phyloP scores from a whole-genome alignment of 2,797 vertebrate genomes.

The Sebastes dallii region DNA sequence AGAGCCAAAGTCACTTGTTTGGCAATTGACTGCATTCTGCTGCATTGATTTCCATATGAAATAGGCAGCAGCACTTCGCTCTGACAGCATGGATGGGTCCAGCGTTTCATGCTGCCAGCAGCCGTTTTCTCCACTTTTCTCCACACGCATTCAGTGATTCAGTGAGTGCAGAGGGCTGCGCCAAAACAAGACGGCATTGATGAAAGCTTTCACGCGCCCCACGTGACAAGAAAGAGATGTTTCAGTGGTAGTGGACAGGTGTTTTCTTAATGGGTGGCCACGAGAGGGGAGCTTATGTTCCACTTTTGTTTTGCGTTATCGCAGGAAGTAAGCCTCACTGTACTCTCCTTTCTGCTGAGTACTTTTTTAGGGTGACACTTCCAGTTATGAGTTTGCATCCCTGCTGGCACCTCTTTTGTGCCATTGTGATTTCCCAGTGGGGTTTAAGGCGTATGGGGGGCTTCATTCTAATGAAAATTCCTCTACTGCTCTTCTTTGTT shows the following conservation, averaged over 20 bases:
- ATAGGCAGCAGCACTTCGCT: constrained; percentile 79
- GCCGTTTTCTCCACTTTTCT: constrained; percentile 64
- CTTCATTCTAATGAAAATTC: constrained; percentile 89
- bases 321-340: constrained; percentile 61
- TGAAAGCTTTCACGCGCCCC: constrained; percentile 73
- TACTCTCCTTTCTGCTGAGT: constrained; percentile 58
- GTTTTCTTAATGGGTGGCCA: constrained; percentile 49
- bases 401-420: constrained; percentile 75
- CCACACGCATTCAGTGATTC: constrained; percentile 72
- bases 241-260: constrained; percentile 64
- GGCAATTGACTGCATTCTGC: constrained; percentile 86
- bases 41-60: constrained; percentile 89
- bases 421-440: constrained; percentile 82
- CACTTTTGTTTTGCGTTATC: constrained; percentile 47
- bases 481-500: constrained; percentile 82
- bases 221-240: constrained; percentile 72
- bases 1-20: constrained; percentile 88
- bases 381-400: constrained; percentile 77
- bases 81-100: constrained; percentile 77
- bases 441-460: constrained; percentile 75
- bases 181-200: constrained; percentile 80
- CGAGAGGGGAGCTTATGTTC: constrained; percentile 20
- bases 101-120: constrained; percentile 75
- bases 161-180: constrained; percentile 58
- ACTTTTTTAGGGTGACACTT: constrained; percentile 74